A percentile compares a stretch with the other conserved stretches of the same genome.
These are phyloP conservation scores for Macrobrachium nipponense DNA, from an alignment of 1,140 invertebrate genomes.

Conservation along the genomic window DNA sequence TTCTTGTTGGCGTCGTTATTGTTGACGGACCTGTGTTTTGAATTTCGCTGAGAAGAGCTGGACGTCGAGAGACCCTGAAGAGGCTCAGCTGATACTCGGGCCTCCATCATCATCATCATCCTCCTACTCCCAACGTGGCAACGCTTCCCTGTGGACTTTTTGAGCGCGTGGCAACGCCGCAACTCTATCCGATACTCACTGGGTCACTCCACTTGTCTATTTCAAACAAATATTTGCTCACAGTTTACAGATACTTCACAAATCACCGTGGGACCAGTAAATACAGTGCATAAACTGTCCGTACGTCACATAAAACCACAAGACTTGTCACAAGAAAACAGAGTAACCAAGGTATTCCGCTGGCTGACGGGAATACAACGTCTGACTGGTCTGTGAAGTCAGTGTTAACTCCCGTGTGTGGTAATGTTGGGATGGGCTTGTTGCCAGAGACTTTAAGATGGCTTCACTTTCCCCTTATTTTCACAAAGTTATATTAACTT, in stretches of 20 bases:
- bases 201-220: conserved; percentile 48
- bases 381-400: conserved; percentile 38
- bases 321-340: conserved; percentile 27
- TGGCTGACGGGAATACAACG: neutral
- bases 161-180: neutral
- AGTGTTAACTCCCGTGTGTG: neutral
- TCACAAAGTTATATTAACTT: no score
- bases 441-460: no score
- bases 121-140: conserved; percentile 32
- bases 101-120: conserved; percentile 26
- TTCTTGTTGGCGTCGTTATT: conserved; percentile 40
- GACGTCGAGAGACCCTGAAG: conserved; percentile 28
- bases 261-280: conserved; percentile 3
- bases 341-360: conserved; percentile 10
- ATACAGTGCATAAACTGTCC: conserved; percentile 23
- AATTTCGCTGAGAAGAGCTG: conserved; percentile 19
- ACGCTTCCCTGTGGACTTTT: conserved; percentile 15
- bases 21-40: conserved; percentile 20
- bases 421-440: neutral
- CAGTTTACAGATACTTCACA: neutral
- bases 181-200: conserved; percentile 42
- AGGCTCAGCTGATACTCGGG: conserved; percentile 43
- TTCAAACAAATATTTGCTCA: conserved; percentile 10
- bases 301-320: conserved; percentile 30
- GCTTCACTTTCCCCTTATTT: no score